Conservation (phyloP, 1,140 invertebrate genomes). For the Schlechtendalia chinensis region DNA sequence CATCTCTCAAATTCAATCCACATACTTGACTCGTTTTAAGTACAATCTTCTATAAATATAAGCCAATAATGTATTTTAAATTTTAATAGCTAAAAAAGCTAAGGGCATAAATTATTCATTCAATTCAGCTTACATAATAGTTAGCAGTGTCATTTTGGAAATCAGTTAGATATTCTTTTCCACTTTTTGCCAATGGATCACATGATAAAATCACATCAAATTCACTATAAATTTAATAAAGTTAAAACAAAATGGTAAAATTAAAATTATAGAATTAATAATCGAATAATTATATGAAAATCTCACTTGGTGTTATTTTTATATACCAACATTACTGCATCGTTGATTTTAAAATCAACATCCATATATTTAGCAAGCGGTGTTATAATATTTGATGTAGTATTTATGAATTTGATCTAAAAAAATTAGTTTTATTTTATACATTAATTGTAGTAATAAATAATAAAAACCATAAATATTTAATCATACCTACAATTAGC, state of each 20-base stretch:
- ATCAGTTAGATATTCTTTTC: slow-evolving; percentile 28
- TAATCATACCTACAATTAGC: too few relatives aligned
- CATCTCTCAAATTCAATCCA: slow-evolving; percentile 26
- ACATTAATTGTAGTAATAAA: neutral
- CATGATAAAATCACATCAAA: slow-evolving; percentile 34
- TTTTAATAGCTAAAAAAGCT: neutral
- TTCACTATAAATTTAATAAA: slow-evolving; percentile 5
- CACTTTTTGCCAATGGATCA: slow-evolving; percentile 7
- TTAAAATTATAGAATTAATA: neutral
- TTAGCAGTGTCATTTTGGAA: slow-evolving; percentile 12
- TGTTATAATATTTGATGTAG: neutral
- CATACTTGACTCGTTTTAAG: slow-evolving; percentile 34
- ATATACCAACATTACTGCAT: neutral
- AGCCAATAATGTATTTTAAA: neutral
- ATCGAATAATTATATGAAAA: neutral
- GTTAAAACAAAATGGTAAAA: neutral
- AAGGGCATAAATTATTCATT: neutral
- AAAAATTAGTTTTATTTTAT: neutral
- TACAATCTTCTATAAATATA: slow-evolving; percentile 3
- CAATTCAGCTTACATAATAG: neutral
- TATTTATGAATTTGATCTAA: slow-evolving; percentile 15
- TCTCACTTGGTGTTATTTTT: slow-evolving; percentile 7
- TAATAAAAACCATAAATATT: neutral
- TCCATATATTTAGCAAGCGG: slow-evolving; percentile 6
- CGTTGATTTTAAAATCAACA: neutral